phyloP scores from a whole-genome alignment of 2,797 vertebrate species.

The Syngnathus rostellatus region DNA sequence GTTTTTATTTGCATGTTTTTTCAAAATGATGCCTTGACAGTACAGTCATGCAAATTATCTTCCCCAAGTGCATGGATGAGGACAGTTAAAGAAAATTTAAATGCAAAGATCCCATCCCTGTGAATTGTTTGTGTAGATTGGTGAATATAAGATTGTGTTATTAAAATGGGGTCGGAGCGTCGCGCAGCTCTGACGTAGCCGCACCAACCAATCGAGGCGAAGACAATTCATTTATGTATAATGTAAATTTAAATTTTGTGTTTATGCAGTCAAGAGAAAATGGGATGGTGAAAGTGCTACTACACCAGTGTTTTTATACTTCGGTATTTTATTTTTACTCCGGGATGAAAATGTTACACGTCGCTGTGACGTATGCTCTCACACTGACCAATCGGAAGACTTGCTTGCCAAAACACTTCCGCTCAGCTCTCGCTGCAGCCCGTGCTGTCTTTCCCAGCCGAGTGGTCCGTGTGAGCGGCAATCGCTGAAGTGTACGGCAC shows the following conservation, averaged over 20 bases:
- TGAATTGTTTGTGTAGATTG: no score
- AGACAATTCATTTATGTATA: background rate
- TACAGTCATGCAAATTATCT: background rate
- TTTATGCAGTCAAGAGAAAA: background rate
- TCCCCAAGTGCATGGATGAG: background rate
- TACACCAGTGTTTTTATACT: background rate
- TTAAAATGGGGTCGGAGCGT: no score
- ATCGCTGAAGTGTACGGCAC: constrained; percentile 19
- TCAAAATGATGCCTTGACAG: background rate
- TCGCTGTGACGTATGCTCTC: background rate
- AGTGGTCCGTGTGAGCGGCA: constrained; percentile 40
- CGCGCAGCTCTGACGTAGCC: background rate
- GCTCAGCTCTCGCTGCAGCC: constrained; percentile 27
- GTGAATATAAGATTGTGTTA: no score
- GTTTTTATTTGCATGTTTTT: background rate
- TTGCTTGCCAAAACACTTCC: constrained; percentile 14
- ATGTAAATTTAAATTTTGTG: background rate
- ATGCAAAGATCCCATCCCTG: no score
- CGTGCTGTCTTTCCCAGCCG: constrained; percentile 44
- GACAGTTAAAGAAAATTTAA: background rate
- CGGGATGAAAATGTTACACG: background rate
- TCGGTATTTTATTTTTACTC: background rate
- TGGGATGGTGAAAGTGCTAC: background rate
- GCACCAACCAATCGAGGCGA: background rate
- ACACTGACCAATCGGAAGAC: background rate